Conservation (phyloP, 2,113 vertebrate species). For the Uria aalge region DNA sequence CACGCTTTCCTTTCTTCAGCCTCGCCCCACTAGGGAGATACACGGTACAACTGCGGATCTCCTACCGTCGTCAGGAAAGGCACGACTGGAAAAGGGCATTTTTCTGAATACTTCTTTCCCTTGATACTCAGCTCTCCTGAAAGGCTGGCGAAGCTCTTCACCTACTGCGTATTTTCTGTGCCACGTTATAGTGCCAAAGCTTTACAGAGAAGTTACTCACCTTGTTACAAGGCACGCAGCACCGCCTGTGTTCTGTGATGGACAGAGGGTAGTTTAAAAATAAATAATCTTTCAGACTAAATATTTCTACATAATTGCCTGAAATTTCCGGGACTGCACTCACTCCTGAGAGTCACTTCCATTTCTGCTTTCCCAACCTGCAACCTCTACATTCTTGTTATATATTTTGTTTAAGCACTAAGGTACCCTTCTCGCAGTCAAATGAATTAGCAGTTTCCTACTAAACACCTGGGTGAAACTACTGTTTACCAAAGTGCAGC, state of each 20-base stretch:
- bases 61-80: not conserved
- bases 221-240: not conserved
- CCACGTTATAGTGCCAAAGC: not conserved
- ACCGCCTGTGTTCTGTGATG: not conserved
- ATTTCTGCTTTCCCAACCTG: not conserved
- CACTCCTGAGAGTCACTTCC: not conserved
- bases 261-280: not conserved
- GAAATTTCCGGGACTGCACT: not conserved
- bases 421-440: not conserved
- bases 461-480: not conserved
- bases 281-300: not conserved
- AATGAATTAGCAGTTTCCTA: not conserved
- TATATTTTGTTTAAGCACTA: not conserved
- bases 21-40: not conserved
- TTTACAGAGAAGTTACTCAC: not conserved
- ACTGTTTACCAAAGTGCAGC: not conserved
- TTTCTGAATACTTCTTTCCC: not conserved
- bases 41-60: not conserved
- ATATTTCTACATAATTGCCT: not conserved
- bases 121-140: not conserved
- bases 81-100: not conserved
- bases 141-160: not conserved
- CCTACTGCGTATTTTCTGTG: not conserved
- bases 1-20: not conserved
- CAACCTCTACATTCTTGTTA: not conserved